Evolutionary conservation across 2,888 invertebrate species (phyloP).

Genomic region (Bruchidius siliquastri): DNA sequence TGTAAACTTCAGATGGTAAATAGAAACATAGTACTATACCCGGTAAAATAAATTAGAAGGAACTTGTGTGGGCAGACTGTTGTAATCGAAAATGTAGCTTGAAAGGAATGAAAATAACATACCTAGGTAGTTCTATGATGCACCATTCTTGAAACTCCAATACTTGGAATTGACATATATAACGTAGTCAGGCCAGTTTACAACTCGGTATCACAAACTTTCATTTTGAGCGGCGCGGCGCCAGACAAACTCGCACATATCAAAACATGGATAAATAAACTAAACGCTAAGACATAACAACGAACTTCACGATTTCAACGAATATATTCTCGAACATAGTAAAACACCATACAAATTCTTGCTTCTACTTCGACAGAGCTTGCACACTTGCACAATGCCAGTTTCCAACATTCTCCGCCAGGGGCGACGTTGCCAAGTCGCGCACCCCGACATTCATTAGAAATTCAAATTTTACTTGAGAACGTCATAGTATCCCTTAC

Average conservation of each 20-base stretch:
- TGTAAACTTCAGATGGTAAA: not conserved
- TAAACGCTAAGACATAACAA: not conserved
- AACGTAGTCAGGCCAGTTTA: not conserved
- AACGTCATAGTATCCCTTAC: no score
- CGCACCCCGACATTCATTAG: no score
- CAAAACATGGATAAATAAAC: not conserved
- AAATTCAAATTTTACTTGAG: no score
- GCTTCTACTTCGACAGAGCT: not conserved
- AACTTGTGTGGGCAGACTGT: not conserved
- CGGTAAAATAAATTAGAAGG: not conserved
- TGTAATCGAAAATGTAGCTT: not conserved
- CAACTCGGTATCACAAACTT: not conserved
- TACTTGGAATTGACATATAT: constrained; percentile 39
- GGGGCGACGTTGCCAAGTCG: constrained; percentile 6
- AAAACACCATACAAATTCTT: not conserved
- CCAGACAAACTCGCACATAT: not conserved
- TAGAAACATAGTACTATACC: not conserved
- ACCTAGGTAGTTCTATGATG: constrained; percentile 37
- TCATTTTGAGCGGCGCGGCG: not conserved
- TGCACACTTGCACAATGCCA: constrained; percentile 6
- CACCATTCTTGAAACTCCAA: constrained; percentile 42
- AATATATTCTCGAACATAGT: not conserved
- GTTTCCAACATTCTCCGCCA: constrained; percentile 1
- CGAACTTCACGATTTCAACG: not conserved
- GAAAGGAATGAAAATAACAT: constrained; percentile 33